These are phyloP conservation scores for Ophioderma brevispina DNA, from an alignment of 35 echinoderm and acorn worm genomes.

Conservation along the genomic window DNA sequence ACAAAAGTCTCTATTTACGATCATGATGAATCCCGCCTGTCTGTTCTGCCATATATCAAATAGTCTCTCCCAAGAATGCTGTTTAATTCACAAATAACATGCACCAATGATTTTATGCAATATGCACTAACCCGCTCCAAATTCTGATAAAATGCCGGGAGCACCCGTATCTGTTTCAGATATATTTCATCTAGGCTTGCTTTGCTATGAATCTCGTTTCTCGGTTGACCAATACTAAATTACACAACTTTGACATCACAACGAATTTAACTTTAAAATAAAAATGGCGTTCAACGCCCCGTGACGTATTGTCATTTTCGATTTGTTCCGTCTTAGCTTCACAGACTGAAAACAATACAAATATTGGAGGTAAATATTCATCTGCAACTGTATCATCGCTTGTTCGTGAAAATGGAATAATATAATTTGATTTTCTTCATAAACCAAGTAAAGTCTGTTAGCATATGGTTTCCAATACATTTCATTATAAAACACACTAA, in stretches of 20 bases:
- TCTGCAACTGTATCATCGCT: no score
- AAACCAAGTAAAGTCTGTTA: no score
- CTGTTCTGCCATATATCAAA: neutral
- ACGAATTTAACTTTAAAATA: neutral
- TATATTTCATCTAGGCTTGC: neutral
- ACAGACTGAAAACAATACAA: no score
- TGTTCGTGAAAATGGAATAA: no score
- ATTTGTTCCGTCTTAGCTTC: neutral
- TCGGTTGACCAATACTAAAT: neutral
- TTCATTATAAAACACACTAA: no score
- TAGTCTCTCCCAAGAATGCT: neutral
- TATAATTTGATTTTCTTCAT: no score
- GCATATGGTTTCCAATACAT: no score
- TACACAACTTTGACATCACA: neutral
- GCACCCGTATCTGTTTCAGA: neutral
- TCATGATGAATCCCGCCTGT: neutral
- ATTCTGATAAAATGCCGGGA: neutral
- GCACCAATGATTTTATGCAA: constrained; percentile 6
- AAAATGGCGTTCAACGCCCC: neutral
- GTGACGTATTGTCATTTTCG: neutral
- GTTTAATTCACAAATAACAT: constrained; percentile 11
- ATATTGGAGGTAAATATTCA: no score
- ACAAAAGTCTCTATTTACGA: neutral
- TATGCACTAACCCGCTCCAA: neutral
- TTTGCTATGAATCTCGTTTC: constrained; percentile 2